phyloP scores from a whole-genome alignment of 2,113 vertebrate genomes.

The Hyla sarda region DNA sequence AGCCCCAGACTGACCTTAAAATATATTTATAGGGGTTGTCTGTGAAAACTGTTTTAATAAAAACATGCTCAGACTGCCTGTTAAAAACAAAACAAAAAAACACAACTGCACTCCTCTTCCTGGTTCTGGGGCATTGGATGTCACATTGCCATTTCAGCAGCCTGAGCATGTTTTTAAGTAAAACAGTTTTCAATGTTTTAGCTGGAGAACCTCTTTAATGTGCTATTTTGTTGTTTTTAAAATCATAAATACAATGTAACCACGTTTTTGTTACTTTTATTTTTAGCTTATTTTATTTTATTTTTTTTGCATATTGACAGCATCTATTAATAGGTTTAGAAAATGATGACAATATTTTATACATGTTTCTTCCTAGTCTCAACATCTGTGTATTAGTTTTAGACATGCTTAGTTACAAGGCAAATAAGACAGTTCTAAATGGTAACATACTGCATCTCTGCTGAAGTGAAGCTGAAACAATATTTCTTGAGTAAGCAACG shows the following conservation, averaged over 20 bases:
- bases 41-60: too few species aligned
- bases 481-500: conserved; percentile 30
- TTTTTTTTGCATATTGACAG: neutral
- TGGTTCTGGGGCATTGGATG: too few species aligned
- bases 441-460: conserved; percentile 47
- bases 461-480: conserved; percentile 50
- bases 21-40: too few species aligned
- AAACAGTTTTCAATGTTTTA: too few species aligned
- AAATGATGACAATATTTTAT: conserved; percentile 3
- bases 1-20: too few species aligned
- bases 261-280: neutral
- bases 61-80: too few species aligned
- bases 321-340: neutral
- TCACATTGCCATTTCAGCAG: too few species aligned
- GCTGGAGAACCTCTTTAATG: neutral
- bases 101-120: too few species aligned
- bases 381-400: conserved; percentile 54
- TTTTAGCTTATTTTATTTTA: too few species aligned
- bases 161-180: too few species aligned
- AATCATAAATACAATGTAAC: neutral
- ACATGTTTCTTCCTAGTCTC: neutral
- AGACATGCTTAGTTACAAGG: conserved; percentile 50
- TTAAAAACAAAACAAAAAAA: too few species aligned
- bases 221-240: neutral
- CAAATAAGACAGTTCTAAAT: conserved; percentile 56